Conservation (phyloP, 1,140 invertebrate genomes). For the Lamellibrachia luymesi region DNA sequence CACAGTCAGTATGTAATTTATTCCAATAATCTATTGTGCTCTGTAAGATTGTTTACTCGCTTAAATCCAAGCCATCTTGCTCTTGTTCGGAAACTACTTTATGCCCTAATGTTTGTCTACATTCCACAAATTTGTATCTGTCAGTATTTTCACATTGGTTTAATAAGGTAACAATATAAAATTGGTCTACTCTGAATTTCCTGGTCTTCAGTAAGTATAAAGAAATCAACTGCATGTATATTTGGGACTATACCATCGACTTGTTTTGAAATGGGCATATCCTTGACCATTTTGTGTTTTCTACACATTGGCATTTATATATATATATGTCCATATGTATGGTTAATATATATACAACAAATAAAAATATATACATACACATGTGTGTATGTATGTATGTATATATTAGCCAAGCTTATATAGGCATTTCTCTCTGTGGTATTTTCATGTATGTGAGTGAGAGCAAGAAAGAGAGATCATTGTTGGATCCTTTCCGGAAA, state of each 20-base stretch:
- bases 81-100: neutral
- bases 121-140: neutral
- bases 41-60: neutral
- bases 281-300: too few species aligned
- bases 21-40: neutral
- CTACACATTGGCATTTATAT: too few species aligned
- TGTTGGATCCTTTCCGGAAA: neutral
- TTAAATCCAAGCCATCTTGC: neutral
- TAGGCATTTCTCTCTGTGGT: neutral
- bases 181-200: neutral
- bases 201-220: neutral
- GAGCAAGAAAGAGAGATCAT: neutral
- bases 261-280: too few species aligned
- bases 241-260: too few species aligned
- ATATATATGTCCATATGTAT: too few species aligned
- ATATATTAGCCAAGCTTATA: neutral
- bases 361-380: too few species aligned
- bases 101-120: neutral
- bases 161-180: neutral
- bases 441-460: neutral
- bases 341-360: too few species aligned
- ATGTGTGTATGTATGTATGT: neutral
- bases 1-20: neutral
- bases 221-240: too few species aligned
- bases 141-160: neutral